Evolutionary conservation across 2,797 vertebrate species (phyloP), one percentile per base, ranked within the genome.

Genomic region (Pangasius sanitwongsei): DNA sequence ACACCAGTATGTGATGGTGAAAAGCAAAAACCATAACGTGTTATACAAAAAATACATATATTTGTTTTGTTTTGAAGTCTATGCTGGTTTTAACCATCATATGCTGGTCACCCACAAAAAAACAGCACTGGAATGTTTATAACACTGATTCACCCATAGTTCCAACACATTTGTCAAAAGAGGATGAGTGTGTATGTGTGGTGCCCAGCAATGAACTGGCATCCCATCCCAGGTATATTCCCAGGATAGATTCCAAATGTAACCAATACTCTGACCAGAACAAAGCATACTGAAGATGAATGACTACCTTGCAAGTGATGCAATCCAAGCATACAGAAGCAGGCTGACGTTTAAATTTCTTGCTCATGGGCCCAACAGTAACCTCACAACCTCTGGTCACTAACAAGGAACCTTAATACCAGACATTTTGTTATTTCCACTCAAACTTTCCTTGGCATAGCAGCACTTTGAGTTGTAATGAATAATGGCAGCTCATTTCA

Each of bases 401-500:
- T 80, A 18, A 78, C n/a, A 80, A 34, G n/a, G 50, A 80, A 34
- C 50, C n/a, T 80, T 55, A 80, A 57, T 20, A 34, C 16, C 15
- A 34, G 77, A 80, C 4, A 7, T 34, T 78, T 53, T 55, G 28
- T 25, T 59, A 41, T 44, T 16, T 83, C 15, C 18, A 8, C 13
- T 41, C 18, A 57, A n/a, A 75, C n/a, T 34, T 50, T 13, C 18
- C 59, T 31, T 25, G 12, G 70, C 3, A 11, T 53, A 50, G 18
- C 12, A 65, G 50, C 67, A 53, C 65, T 34, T 84, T 48, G 8
- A 20, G 59, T 31, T 69, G 20, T 31, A 53, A 85, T 55, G 9
- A 85, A 77, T 11, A 77, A 41, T 31, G 37, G 70, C 48, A 86
- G 48, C 65, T 72, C 37, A 75, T 86, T 55, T 16, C 41, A 57